Conservation (phyloP, 2,797 vertebrate species). For the Florisuga fusca region DNA sequence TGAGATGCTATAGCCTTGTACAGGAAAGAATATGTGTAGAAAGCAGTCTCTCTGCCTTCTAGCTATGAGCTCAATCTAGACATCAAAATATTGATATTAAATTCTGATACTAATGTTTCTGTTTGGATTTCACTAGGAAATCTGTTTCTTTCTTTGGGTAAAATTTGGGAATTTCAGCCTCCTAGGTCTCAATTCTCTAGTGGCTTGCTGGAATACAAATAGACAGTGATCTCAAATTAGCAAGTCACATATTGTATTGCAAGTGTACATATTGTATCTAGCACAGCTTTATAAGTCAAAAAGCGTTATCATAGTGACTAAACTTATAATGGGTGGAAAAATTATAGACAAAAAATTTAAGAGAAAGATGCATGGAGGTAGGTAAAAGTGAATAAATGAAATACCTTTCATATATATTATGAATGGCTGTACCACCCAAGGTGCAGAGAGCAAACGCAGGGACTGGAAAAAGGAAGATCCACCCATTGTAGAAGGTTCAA, state of each 20-base stretch:
- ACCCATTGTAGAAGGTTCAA: too few species aligned
- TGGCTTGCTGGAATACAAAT: conserved; percentile 48
- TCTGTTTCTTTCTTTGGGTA: conserved; percentile 48
- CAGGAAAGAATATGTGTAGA: conserved; percentile 40
- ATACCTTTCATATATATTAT: not conserved
- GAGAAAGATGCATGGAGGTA: not conserved
- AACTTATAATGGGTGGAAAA: not conserved
- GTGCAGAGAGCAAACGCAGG: too few species aligned
- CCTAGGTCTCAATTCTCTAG: conserved; percentile 54
- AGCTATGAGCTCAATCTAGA: conserved; percentile 59
- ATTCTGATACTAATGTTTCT: conserved; percentile 69
- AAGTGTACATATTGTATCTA: not conserved
- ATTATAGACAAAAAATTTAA: not conserved
- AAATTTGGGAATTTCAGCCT: conserved; percentile 61
- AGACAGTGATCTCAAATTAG: conserved; percentile 54
- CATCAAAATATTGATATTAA: conserved; percentile 74
- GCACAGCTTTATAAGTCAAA: not conserved
- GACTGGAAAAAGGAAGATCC: too few species aligned
- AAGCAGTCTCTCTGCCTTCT: conserved; percentile 61
- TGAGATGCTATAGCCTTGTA: conserved; percentile 60
- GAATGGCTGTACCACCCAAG: too few species aligned
- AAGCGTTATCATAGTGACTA: not conserved
- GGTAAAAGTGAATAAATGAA: not conserved
- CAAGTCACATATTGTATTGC: not conserved
- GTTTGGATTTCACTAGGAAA: conserved; percentile 70